Evolutionary conservation across 2,797 vertebrate species (phyloP), one percentile per base, ranked within the genome.

Genomic region (Clarias platycephalus): DNA sequence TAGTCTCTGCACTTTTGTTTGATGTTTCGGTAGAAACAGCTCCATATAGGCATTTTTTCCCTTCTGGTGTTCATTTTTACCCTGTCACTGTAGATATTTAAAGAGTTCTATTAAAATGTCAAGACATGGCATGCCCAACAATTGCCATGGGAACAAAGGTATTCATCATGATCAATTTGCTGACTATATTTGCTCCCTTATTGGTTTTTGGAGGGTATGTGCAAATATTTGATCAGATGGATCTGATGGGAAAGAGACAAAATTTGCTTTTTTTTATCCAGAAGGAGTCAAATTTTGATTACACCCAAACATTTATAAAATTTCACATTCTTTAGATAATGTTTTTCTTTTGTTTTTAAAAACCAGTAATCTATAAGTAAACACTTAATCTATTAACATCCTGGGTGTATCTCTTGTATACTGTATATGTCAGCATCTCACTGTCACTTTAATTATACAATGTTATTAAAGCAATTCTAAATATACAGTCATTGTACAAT

Each of bases 141-240:
- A 68, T 87, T 83, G 71, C 86, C 83, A 79, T 84, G 88, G 62
- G 44, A 90, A 88, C 86, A 62, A 80, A 86, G 83, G 84, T 80
- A 86, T 91, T 87, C 85, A 85, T 89, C 86, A 55, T 90, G 88
- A 90, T 87, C 84, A 88, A 89, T 91, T 88, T 90, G 78, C 85
- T 80, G 87, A 67, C 34, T 40, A 44, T 78, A 67, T 74, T 85
- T 71, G 90, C 75, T 81, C 82, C 79, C 68, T 78, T 62, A 28
- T 57, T 75, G 79, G 90, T 84, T 82, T 88, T 22, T 78, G 34
- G 76, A 44, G 31, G 55, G 37, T 64, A 22, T 87, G 86, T 83
- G 88, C 86, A 86, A 85, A 71, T 57, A 83, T 90, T 26, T 84
- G 68, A 86, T 67, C 62, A 67, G 67, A 80, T 60, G n/a, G 81